A percentile compares a stretch with the other conserved stretches of the same genome.
These are phyloP conservation scores for Nesidiocoris tenuis DNA, from an alignment of 2,888 invertebrate genomes.

Conservation along the genomic window DNA sequence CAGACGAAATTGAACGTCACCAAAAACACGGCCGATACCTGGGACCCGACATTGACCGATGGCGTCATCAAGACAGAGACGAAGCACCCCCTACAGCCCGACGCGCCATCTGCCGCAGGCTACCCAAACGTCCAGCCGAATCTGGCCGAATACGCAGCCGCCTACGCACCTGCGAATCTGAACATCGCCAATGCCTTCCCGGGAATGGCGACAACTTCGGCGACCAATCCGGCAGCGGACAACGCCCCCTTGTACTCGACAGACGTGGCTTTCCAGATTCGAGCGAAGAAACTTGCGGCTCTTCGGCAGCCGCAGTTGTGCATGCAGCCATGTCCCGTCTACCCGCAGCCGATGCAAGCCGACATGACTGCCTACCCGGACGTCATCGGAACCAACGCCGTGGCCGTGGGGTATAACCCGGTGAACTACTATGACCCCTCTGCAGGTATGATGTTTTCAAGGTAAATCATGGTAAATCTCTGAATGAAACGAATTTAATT, in stretches of 20 bases:
- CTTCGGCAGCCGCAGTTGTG: background rate
- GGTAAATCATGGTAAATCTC: too few relatives aligned
- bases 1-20: slow-evolving; percentile 22
- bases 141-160: background rate
- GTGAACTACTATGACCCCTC: background rate
- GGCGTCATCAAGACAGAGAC: background rate
- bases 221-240: background rate
- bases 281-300: background rate
- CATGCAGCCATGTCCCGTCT: background rate
- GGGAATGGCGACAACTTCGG: background rate
- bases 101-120: background rate
- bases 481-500: too few relatives aligned
- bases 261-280: background rate
- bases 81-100: slow-evolving; percentile 1
- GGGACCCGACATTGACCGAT: slow-evolving; percentile 1
- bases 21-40: slow-evolving; percentile 19
- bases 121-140: background rate
- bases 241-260: background rate
- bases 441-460: too few relatives aligned
- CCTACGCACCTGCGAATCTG: background rate
- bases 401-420: background rate
- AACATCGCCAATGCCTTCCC: background rate
- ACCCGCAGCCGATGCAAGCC: background rate
- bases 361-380: background rate
- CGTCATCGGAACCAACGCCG: background rate